Base-by-base conservation (phyloP, 2,888 invertebrate species). In the Drosophila kambysellisi region DNA sequence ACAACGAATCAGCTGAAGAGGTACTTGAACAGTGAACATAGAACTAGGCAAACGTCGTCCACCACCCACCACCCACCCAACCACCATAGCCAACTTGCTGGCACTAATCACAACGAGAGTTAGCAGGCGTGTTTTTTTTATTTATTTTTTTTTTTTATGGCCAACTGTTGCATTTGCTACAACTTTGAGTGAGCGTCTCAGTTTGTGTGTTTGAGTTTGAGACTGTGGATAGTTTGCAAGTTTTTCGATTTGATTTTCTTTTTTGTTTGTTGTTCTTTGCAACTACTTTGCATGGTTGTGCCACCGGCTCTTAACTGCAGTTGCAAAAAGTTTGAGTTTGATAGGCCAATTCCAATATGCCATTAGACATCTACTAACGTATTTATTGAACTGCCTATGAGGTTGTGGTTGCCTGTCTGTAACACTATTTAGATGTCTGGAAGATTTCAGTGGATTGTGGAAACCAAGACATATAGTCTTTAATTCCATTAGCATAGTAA, bases 1-100 rank as follows among this genome's bases (percentile, higher is more conserved):
- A 82, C 74, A 74, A 66, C 63, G 90, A 88, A 11, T 61, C 64
- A 11, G 41, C 57, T 46, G 61, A 79, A 73, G 88, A 90, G 91
- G 92, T 91, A 77, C 59, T 66, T 48, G 30, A 63, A 39, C 54
- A 50, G 25, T 2, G 25, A 25, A 25, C 25, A 3, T 51, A 52
- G 25, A 35, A n/a, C 17, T 46, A 53, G 29, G 30, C 53, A 29
- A 6, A 15, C 20, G 11, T 20, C 43, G 43, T 11, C 25, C 11
- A 29, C 30, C 12, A 17, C 3, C 35, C n/a, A 32, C 15, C 15
- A 5, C 15, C 30, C 20, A 7, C 29, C 4, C 8, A 8, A 25
- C 17, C 20, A 9, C 32, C 20, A 1, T 3, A 12, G 12, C 43
- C 20, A 7, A 15, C 20, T 29, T 9, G 11, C 15, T 17, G 20